Evolutionary conservation across 2,113 vertebrate species (phyloP).

Genomic region (Merops nubicus): DNA sequence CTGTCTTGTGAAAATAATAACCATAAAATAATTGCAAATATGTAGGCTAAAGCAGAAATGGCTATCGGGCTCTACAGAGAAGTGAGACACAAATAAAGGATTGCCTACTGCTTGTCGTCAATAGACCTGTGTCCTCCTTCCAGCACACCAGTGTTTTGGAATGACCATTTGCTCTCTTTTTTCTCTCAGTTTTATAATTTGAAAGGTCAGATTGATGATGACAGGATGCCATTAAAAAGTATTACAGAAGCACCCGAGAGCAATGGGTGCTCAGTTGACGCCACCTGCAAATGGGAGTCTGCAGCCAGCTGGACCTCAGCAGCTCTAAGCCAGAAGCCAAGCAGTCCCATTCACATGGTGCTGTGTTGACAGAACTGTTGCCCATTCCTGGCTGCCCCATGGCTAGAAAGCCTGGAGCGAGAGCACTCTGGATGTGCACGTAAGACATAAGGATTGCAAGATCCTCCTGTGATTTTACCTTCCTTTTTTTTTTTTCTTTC

Average conservation of each 20-base stretch:
- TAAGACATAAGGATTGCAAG: neutral
- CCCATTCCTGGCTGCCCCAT: neutral
- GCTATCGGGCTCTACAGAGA: neutral
- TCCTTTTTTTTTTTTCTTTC: neutral
- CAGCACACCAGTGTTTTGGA: neutral
- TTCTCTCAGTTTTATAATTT: neutral
- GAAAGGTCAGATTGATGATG: neutral
- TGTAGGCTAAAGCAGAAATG: neutral
- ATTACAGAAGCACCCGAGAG: neutral
- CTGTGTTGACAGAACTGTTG: neutral
- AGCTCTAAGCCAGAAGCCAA: neutral
- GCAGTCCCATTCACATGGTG: neutral
- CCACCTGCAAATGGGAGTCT: neutral
- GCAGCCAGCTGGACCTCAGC: neutral
- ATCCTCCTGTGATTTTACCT: neutral
- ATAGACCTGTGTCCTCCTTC: neutral
- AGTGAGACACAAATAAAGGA: neutral
- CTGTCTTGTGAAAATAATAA: neutral
- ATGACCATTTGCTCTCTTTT: neutral
- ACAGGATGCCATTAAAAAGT: neutral
- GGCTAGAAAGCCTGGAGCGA: neutral
- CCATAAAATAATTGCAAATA: neutral
- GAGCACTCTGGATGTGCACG: neutral
- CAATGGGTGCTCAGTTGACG: neutral
- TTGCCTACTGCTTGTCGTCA: neutral